Base-by-base conservation (phyloP, 2,113 vertebrate genomes). In the Mustela nigripes region DNA sequence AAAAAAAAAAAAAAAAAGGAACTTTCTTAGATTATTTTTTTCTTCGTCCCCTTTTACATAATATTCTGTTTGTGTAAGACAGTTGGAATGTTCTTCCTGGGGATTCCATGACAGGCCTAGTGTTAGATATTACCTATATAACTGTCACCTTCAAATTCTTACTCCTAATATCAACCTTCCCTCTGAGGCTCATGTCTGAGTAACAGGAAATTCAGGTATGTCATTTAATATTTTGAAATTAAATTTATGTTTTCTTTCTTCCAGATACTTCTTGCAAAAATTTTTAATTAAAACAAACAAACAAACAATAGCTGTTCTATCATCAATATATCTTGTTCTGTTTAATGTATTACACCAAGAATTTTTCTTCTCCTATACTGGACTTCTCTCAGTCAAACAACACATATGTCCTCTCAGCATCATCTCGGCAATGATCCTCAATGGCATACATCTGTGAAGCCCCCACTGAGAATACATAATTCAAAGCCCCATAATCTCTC, bases 201-300 rank as follows among this genome's bases (percentile, higher is more conserved):
- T 31, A 42, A 48, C 65, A 19, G 26, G 39, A 74, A 74, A 74
- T 74, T 65, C 53, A 28, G 26, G 50, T 74, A 81, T 19, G 2
- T 60, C 39, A 69, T 81, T 95, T 88, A 73, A 39, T 48, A 87
- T 22, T 91, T 89, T 36, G 16, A 81, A 81, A 50, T 28, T 69
- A 36, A 69, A 69, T 48, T 71, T 67, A 76, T 78, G 60, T 85
- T 39, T 36, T 82, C 71, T 85, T 94, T 92, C 58, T 14, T 94
- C 45, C 33, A 83, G 60, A 87, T 15, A 89, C 7, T 4, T 12
- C 15, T 31, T 79, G 11, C 3, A 81, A 89, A 69, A 33, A 4
- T 5, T 48, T 95, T 83, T 11, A 90, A 93, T 42, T 83, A n/a
- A 83, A 60, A 87, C 91, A 83, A 45, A 9, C 91, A 83, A 45